Base-by-base conservation (phyloP, 2,797 vertebrate species). In the Eptatretus atami region DNA sequence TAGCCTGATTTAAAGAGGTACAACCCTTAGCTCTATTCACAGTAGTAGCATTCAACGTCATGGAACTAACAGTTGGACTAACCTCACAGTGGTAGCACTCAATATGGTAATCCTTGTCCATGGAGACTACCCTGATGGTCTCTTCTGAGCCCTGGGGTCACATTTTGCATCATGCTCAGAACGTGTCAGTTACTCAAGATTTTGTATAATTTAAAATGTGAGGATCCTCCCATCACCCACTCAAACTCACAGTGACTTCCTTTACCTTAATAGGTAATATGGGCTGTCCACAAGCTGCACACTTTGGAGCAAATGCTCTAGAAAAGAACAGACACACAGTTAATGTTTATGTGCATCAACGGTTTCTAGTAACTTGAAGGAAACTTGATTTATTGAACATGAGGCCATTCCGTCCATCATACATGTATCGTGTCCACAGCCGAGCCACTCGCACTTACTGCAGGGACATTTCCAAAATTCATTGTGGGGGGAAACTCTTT, bases 281-380 rank as follows among this genome's bases (percentile, higher is more conserved):
- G 6, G 92, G 84, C 69, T 83, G 83, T 73, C 81, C 81, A 72
- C 92, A 98, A 57, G 86, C 93, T 69, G 88, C 85, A 70, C 92
- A 98, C 74, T 94, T 98, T 53, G 92, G 92, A 68, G 92, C 92
- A 75, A 96, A 98, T 73, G 90, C 87, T 73, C 92, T 98, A 71
- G 44, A 70, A 64, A 1, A 69, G 66, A 68, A 5, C 68, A 60
- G 0, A 0, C 65, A 69, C 67, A 69, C 12, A 1, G 19, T 64
- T 68, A 67, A 64, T 54, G 69, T 63, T 67, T 65, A 54, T 10
- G 15, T 10, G 12, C 10, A n/a, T 24, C 15, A 61, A 25, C 10
- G 9, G 57, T n/a, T 2, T n/a, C 57, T n/a, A 44, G 6, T 44
- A 44, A 44, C 31, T 44, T 44, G 31, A 44, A 44, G 31, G 61